A percentile compares a stretch with the other conserved stretches of the same genome.
These are phyloP conservation scores for Neoarius graeffei DNA, from an alignment of 2,113 vertebrate species.

Conservation along the genomic window DNA sequence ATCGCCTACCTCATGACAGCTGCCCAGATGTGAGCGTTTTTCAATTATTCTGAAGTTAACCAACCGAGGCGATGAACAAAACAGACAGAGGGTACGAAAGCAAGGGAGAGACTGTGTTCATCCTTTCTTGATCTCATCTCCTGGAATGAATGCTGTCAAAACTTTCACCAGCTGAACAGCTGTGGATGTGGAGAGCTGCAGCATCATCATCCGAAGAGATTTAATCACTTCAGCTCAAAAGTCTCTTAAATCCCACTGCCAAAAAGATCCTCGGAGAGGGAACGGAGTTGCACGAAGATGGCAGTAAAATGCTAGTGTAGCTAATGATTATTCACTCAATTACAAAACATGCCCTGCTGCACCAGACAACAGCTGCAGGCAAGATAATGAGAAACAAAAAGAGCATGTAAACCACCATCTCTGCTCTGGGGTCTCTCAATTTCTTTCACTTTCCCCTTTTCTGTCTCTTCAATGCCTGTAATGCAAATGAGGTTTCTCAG, in stretches of 20 bases:
- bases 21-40: slow-evolving; percentile 58
- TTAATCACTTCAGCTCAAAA: slow-evolving; percentile 52
- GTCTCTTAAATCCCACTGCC: slow-evolving; percentile 46
- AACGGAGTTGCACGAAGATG: slow-evolving; percentile 14
- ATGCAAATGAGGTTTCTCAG: slow-evolving; percentile 42
- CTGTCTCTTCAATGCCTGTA: slow-evolving; percentile 2
- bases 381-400: slow-evolving; percentile 51
- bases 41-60: slow-evolving; percentile 60
- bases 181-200: slow-evolving; percentile 40
- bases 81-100: slow-evolving; percentile 26
- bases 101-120: background rate
- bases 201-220: slow-evolving; percentile 47
- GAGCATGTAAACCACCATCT: slow-evolving; percentile 37
- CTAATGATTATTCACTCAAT: slow-evolving; percentile 64
- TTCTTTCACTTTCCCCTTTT: background rate
- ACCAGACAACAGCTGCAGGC: slow-evolving; percentile 57
- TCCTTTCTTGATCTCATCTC: slow-evolving; percentile 41
- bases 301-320: slow-evolving; percentile 46
- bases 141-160: slow-evolving; percentile 53
- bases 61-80: slow-evolving; percentile 43
- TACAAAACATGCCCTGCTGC: slow-evolving; percentile 65
- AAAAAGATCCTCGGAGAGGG: slow-evolving; percentile 14
- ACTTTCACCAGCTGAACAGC: slow-evolving; percentile 42
- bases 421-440: slow-evolving; percentile 37
- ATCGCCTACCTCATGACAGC: slow-evolving; percentile 56